Percentiles rank a stretch among this genome's conserved stretches.
Conservation (phyloP, 2,888 invertebrate species). For the Ernsta delagoae region DNA sequence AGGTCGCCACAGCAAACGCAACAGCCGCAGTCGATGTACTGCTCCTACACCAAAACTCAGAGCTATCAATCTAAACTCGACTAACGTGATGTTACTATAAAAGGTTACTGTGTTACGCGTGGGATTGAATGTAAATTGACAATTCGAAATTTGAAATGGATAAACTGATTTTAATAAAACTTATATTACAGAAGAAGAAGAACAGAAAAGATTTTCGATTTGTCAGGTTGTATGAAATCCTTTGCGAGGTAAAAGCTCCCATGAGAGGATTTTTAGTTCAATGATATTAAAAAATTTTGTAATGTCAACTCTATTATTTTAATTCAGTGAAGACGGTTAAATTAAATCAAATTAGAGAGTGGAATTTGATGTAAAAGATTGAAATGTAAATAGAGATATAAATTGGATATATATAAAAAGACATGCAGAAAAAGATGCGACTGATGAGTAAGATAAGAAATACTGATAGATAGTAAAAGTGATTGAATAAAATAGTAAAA, state of each 20-base stretch:
- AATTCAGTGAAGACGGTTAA: too few relatives aligned
- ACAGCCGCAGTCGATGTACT: constrained; percentile 94
- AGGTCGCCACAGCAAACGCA: constrained; percentile 96
- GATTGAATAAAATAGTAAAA: background rate
- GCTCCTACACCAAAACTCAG: constrained; percentile 83
- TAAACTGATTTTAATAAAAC: too few relatives aligned
- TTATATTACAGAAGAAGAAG: too few relatives aligned
- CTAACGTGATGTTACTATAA: background rate
- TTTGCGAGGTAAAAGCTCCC: too few relatives aligned
- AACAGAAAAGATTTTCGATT: too few relatives aligned
- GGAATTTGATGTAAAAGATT: constrained; percentile 26
- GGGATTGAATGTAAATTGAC: too few relatives aligned
- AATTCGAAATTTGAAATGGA: too few relatives aligned
- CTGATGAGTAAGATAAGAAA: background rate
- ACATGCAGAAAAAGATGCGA: background rate
- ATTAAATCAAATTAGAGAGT: constrained; percentile 31
- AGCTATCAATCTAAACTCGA: constrained; percentile 27
- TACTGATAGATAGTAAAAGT: background rate
- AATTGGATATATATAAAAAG: background rate
- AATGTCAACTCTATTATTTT: too few relatives aligned
- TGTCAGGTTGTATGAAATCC: too few relatives aligned
- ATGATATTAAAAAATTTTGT: too few relatives aligned
- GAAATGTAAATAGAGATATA: background rate
- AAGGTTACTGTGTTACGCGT: too few relatives aligned
- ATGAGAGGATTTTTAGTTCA: too few relatives aligned